Evolutionary conservation across 2,113 vertebrate species (phyloP).

Genomic region (Dromas ardeola): DNA sequence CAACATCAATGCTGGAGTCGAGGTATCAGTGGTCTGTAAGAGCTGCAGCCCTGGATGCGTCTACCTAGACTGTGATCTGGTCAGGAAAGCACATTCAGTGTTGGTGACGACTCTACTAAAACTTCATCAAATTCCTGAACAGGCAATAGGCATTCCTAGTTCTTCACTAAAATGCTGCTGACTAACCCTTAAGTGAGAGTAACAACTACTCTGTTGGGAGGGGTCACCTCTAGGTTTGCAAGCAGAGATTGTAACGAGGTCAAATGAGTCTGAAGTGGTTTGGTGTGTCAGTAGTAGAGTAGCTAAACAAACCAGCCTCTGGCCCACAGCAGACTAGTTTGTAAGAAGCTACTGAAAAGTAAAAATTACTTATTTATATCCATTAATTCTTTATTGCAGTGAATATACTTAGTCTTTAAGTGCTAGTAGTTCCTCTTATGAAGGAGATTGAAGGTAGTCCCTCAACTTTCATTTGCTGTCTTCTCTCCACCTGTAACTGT

Average conservation of each 20-base stretch:
- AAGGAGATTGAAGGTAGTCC: neutral
- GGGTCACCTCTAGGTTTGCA: neutral
- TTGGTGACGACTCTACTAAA: neutral
- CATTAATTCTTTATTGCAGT: neutral
- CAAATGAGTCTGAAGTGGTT: neutral
- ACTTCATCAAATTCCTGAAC: neutral
- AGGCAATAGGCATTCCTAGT: neutral
- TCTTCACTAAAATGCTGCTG: neutral
- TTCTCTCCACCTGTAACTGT: neutral
- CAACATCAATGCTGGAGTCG: neutral
- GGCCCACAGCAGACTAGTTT: neutral
- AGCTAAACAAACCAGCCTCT: neutral
- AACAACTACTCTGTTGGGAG: neutral
- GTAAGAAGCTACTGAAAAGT: neutral
- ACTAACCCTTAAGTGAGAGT: neutral
- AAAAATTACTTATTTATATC: neutral
- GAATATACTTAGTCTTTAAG: neutral
- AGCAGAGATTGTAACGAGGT: neutral
- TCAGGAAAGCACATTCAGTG: neutral
- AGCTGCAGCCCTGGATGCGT: neutral
- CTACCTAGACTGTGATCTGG: neutral
- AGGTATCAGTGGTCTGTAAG: neutral
- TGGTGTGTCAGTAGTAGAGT: neutral
- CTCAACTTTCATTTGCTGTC: neutral
- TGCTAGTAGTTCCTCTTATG: neutral